These are phyloP conservation scores for Urocyon cinereoargenteus DNA, from an alignment of 2,797 vertebrate species.

Conservation along the genomic window DNA sequence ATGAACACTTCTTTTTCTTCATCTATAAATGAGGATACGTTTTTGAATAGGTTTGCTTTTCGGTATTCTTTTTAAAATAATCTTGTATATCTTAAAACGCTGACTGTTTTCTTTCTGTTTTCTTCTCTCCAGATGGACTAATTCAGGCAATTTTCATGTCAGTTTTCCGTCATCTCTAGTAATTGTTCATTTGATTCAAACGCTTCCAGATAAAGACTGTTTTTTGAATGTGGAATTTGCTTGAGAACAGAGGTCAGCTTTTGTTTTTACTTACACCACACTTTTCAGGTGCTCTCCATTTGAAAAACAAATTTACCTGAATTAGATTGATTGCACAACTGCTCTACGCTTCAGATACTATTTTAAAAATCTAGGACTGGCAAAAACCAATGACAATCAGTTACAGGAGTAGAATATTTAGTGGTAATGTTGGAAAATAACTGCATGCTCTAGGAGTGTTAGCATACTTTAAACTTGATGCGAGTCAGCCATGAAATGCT, in stretches of 20 bases:
- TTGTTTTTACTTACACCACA: not conserved
- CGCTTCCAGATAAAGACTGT: not conserved
- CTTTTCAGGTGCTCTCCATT: not conserved
- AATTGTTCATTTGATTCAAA: constrained; percentile 46
- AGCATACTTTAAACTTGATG: not conserved
- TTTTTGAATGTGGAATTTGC: not conserved
- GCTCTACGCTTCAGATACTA: constrained; percentile 8
- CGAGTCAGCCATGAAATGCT: constrained; percentile 25
- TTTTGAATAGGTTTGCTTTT: constrained; percentile 3
- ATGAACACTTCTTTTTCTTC: not conserved
- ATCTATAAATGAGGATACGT: not conserved
- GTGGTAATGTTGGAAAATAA: constrained; percentile 30
- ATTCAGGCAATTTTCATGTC: not conserved
- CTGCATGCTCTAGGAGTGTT: not conserved
- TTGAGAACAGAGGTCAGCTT: not conserved
- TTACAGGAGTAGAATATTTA: not conserved
- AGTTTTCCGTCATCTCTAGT: not conserved
- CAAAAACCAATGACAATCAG: constrained; percentile 15
- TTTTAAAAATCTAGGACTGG: constrained; percentile 54
- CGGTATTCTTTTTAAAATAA: not conserved
- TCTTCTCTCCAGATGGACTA: constrained; percentile 9
- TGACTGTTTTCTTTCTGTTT: not conserved
- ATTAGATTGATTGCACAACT: constrained; percentile 55
- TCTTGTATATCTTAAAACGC: not conserved
- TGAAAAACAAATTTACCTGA: constrained; percentile 14